Evolutionary conservation across 2,797 vertebrate species (phyloP).

Genomic region (Leucoraja ocellata): DNA sequence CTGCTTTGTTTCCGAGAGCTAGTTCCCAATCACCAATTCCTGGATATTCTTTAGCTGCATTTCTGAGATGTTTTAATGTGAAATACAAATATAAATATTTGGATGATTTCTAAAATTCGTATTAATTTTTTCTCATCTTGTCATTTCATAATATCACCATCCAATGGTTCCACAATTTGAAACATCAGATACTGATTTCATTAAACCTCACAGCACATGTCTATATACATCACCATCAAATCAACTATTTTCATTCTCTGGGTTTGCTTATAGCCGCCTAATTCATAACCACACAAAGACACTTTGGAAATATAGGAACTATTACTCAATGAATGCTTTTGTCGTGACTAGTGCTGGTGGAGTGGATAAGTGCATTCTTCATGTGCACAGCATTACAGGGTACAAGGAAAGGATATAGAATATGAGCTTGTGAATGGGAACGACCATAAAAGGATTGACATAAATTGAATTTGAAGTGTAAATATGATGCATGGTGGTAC

Average conservation of each 20-base stretch:
- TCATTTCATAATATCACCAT: background rate
- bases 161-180: background rate
- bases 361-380: background rate
- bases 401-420: background rate
- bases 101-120: background rate
- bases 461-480: constrained; percentile 29
- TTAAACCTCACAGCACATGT: background rate
- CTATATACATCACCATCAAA: constrained; percentile 19
- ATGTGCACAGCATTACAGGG: background rate
- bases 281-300: background rate
- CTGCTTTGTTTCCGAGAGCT: background rate
- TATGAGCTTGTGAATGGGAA: background rate
- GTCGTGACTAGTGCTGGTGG: background rate
- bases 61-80: background rate
- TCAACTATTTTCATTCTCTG: background rate
- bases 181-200: background rate
- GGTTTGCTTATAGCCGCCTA: background rate
- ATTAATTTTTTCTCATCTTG: background rate
- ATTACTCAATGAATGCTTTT: constrained; percentile 25
- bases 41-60: background rate
- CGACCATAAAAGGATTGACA: background rate
- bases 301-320: background rate
- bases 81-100: background rate
- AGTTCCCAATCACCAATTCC: background rate
- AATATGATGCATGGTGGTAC: background rate